Conservation (phyloP, 1,140 invertebrate species). For the Drosophila sp. region DNA sequence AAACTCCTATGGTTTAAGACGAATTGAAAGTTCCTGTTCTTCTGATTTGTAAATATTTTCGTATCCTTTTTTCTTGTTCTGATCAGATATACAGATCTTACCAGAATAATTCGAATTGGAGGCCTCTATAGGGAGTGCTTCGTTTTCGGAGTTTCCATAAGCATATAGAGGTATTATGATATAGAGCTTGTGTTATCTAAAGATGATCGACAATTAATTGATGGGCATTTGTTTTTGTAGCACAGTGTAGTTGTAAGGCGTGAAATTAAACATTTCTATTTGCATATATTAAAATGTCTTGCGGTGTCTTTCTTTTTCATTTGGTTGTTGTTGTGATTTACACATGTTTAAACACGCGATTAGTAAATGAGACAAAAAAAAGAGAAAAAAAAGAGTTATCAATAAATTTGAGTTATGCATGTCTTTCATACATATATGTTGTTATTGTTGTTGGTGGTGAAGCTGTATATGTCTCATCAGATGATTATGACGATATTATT, state of each 20-base stretch:
- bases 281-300: conserved; percentile 13
- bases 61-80: too few relatives aligned
- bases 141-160: too few relatives aligned
- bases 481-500: conserved; percentile 60
- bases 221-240: conserved; percentile 22
- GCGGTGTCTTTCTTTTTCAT: background rate
- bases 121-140: too few relatives aligned
- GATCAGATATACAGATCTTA: too few relatives aligned
- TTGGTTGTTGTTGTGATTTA: conserved; percentile 6
- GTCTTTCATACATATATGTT: background rate
- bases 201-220: background rate
- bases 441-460: conserved; percentile 38
- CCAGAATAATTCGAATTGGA: too few relatives aligned
- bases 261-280: conserved; percentile 45
- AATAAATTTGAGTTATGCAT: conserved; percentile 25
- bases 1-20: too few relatives aligned
- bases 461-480: conserved; percentile 21
- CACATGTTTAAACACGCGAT: conserved; percentile 36
- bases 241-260: conserved; percentile 11
- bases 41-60: too few relatives aligned
- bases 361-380: conserved; percentile 2
- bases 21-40: too few relatives aligned
- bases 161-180: too few relatives aligned
- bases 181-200: too few relatives aligned
- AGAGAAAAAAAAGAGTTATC: conserved; percentile 18